Conservation (phyloP, 2,113 vertebrate genomes). For the Ibidorhyncha struthersii region DNA sequence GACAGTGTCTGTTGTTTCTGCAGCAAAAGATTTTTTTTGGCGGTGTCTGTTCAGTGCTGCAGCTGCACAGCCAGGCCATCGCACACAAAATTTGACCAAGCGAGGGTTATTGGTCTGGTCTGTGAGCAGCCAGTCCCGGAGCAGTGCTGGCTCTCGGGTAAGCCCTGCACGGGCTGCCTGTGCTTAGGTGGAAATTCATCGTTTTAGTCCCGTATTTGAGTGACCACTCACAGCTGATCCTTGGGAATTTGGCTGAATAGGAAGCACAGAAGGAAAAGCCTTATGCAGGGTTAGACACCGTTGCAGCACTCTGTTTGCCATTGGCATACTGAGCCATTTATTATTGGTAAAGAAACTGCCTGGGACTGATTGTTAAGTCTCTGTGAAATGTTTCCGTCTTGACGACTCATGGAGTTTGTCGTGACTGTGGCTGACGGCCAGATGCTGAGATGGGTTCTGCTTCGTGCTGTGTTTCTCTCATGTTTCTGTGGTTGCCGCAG, state of each 20-base stretch:
- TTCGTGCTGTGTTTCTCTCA: accelerated
- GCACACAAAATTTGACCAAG: accelerated
- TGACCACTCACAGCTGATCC: not conserved
- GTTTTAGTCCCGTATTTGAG: accelerated
- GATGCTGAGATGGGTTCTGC: accelerated
- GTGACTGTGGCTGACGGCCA: accelerated
- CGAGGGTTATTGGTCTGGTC: accelerated
- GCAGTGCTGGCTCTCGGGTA: not conserved
- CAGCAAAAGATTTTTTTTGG: not conserved
- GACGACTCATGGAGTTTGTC: accelerated
- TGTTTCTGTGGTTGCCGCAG: accelerated
- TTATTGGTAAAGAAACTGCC: not conserved
- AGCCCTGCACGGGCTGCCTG: not conserved
- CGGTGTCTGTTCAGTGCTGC: not conserved
- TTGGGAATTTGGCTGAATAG: accelerated
- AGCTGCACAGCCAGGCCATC: not conserved
- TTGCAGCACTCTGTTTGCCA: no score
- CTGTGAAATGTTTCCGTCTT: accelerated
- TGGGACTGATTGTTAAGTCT: not conserved
- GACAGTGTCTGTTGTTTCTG: accelerated
- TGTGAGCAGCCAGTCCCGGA: no score
- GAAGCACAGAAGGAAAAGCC: not conserved
- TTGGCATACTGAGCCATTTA: not conserved
- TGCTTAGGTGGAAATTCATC: accelerated
- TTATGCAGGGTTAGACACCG: not conserved